These are phyloP conservation scores for Trichopria drosophilae DNA, from an alignment of 2,888 invertebrate genomes.

Conservation along the genomic window DNA sequence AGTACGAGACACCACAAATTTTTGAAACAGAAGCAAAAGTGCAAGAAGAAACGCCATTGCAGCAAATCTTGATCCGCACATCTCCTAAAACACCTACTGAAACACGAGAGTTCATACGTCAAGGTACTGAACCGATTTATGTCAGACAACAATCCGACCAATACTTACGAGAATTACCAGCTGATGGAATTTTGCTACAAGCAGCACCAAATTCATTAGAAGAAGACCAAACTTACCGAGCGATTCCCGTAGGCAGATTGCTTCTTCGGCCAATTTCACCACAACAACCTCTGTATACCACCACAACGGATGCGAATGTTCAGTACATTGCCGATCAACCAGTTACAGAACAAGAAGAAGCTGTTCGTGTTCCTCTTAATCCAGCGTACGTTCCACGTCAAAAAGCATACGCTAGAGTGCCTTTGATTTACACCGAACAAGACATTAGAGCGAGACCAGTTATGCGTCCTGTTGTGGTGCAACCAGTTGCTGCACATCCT, in stretches of 20 bases:
- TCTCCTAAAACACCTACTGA: constrained; percentile 36
- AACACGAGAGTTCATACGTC: constrained; percentile 46
- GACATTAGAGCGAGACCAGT: constrained; percentile 40
- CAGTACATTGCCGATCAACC: constrained; percentile 51
- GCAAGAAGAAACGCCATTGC: constrained; percentile 46
- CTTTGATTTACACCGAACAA: constrained; percentile 39
- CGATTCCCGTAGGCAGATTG: constrained; percentile 36
- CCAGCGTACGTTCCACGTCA: constrained; percentile 40
- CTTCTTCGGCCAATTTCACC: constrained; percentile 31
- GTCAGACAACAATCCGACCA: constrained; percentile 47
- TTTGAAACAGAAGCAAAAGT: constrained; percentile 48
- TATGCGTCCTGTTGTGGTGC: constrained; percentile 38
- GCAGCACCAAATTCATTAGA: constrained; percentile 40
- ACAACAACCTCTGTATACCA: constrained; percentile 45
- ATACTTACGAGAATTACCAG: constrained; percentile 45
- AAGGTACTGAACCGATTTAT: constrained; percentile 47
- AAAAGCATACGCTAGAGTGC: constrained; percentile 39
- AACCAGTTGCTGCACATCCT: constrained; percentile 30
- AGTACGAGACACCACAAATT: constrained; percentile 42
- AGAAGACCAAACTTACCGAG: constrained; percentile 43
- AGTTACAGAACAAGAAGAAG: constrained; percentile 43
- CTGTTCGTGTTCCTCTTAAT: constrained; percentile 36
- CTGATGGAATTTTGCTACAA: constrained; percentile 44
- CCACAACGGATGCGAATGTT: constrained; percentile 48
- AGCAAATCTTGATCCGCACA: constrained; percentile 44